Base-by-base conservation (phyloP, 1,140 invertebrate genomes). In the Vanessa atalanta region DNA sequence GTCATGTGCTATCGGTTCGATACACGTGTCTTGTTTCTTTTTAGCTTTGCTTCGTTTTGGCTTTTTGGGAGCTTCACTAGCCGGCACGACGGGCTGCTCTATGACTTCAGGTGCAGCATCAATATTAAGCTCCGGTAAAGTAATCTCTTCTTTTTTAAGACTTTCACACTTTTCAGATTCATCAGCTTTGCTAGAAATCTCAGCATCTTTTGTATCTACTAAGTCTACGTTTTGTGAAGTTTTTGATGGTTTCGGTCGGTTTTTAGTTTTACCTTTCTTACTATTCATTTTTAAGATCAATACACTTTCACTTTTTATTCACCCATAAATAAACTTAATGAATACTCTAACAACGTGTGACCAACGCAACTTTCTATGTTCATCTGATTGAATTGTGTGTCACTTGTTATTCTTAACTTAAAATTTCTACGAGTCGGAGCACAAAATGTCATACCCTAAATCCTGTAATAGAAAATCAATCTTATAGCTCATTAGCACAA, bases 41-140 rank as follows among this genome's bases (percentile, higher is more conserved):
- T 89, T 92, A 71, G 84, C 82, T 84, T 86, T 88, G 57, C 83
- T 89, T 73, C 90, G 82, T 79, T 92, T 90, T 8, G 90, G 90
- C 80, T 90, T 90, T n/a, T 88, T 87, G 4, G 90, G 89, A 20
- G 73, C 57, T n/a, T 86, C 82, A 76, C 14, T 68, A 57, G 69
- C n/a, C 65, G 23, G 47, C 68, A 43, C 79, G 65, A 61, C 76
- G 76, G 47, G 47, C 43, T 57, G 37, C 68, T 84, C 78, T 53
- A 57, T 50, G 51, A 50, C 12, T 43, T 69, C 63, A 60, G 43
- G 15, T 31, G 75, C 53, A 67, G 75, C 61, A 75, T 85, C 82
- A 81, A 71, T 81, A 14, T 78, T 31, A 47, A 79, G 82, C 73
- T 84, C 80, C n/a, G 81, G 77, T 76, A 70, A 78, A 76, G 4